Base-by-base conservation (phyloP, 2,888 invertebrate genomes). In the Amiota minor region DNA sequence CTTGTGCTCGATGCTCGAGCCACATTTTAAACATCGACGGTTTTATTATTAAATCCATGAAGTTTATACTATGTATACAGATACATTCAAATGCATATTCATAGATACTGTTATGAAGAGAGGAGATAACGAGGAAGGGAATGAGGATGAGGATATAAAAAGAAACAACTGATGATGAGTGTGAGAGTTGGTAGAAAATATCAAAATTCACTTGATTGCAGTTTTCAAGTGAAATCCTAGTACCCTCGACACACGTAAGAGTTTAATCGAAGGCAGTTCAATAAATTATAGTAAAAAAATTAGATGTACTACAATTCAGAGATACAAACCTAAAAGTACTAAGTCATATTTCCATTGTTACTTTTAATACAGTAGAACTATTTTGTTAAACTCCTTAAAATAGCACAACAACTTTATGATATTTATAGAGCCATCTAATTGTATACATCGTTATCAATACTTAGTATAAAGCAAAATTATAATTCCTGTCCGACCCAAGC, bases 181-280 rank as follows among this genome's bases (percentile, higher is more conserved):
- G 14, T 14, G 23, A 11, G 67, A 20, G 2, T 9, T 45, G n/a
- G 59, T 74, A 61, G 71, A 20, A 75, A 76, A 87, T 84, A 85
- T 86, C 85, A 79, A 87, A 87, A 85, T 85, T 87, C 85, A 87
- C 85, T 85, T 85, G 85, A 86, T 86, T 85, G 85, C 85, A 85
- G 85, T 87, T 85, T 87, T 85, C 81, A 87, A 87, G 85, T 87
- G 87, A 87, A 87, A 85, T 86, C 83, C 80, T 84, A 86, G 86
- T 85, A 83, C 83, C 83, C 82, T 83, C 76, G 73, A 78, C 71
- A 75, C 35, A 73, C 46, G 65, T 62, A 74, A 74, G 49, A 71
- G 65, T 35, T 65, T 49, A 47, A 59, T 59, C 18, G 59, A 59
- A 59, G 20, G 59, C 20, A 23, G 18, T 20, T 35, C 35, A 35